A percentile compares a stretch with the other conserved stretches of the same genome.
phyloP scores from a whole-genome alignment of 2,797 vertebrate species.

The Pantherophis vulpinus region DNA sequence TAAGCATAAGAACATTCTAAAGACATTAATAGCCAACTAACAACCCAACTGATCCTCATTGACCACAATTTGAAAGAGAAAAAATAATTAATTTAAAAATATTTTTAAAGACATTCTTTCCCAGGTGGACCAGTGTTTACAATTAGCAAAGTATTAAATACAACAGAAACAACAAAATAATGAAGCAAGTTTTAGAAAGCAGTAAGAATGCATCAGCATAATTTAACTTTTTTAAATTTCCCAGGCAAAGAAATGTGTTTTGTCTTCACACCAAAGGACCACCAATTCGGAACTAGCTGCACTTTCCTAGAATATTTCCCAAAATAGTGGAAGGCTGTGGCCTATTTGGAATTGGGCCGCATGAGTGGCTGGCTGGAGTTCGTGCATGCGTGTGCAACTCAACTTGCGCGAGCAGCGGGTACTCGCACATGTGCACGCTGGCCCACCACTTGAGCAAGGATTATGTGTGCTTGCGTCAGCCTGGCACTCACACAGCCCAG shows the following conservation, averaged over 20 bases:
- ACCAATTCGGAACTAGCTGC: background rate
- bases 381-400: background rate
- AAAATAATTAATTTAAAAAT: background rate
- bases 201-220: background rate
- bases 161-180: background rate
- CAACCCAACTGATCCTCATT: background rate
- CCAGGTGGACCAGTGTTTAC: too few species aligned
- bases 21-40: background rate
- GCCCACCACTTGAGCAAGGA: background rate
- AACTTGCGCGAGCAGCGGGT: background rate
- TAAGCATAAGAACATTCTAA: background rate
- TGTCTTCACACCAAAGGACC: background rate
- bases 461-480: accelerated
- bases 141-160: background rate
- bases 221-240: background rate
- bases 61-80: conserved; percentile 21
- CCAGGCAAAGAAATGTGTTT: background rate
- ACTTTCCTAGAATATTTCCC: background rate
- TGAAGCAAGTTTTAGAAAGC: background rate
- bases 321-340: background rate
- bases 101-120: background rate
- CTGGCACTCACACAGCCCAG: background rate
- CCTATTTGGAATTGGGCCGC: background rate
- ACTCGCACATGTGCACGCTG: accelerated
- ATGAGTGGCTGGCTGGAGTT: background rate